A percentile compares a stretch with the other conserved stretches of the same genome.
phyloP scores from a whole-genome alignment of 1,140 invertebrate genomes.

The Camponotus pennsylvanicus region DNA sequence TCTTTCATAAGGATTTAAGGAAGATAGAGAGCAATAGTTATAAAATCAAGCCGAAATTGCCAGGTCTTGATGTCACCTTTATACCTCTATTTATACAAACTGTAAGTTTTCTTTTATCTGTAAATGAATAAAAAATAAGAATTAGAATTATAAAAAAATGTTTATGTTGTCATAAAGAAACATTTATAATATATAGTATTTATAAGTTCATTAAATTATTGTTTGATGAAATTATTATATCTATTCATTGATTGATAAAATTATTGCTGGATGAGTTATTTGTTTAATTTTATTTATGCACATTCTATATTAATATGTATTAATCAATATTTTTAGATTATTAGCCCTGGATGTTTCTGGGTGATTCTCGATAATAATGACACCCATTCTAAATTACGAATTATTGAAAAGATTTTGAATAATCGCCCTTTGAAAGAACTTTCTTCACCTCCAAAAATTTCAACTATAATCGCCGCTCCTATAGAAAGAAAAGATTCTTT shows the following conservation, averaged over 20 bases:
- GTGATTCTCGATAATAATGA: conserved; percentile 85
- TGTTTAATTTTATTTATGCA: background rate
- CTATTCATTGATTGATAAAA: no score
- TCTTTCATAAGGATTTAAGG: background rate
- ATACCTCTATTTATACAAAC: conserved; percentile 84
- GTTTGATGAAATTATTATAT: no score
- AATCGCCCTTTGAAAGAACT: conserved; percentile 7
- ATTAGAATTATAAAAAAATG: background rate
- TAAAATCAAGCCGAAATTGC: conserved; percentile 81
- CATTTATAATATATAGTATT: background rate
- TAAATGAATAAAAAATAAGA: background rate
- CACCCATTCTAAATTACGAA: conserved; percentile 66
- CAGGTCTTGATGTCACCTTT: conserved; percentile 85
- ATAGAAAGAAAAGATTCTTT: conserved; percentile 69
- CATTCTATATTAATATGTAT: background rate
- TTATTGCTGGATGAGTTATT: no score
- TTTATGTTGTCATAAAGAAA: background rate
- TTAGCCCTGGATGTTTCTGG: conserved; percentile 89
- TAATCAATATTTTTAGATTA: conserved; percentile 79
- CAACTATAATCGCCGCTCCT: conserved; percentile 79
- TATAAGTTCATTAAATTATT: no score
- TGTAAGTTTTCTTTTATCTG: conserved; percentile 76
- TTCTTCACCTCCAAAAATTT: conserved; percentile 58
- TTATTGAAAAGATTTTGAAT: conserved; percentile 71
- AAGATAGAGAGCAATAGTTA: background rate